Percentiles rank a stretch among this genome's conserved stretches.
phyloP scores from a whole-genome alignment of 2,113 vertebrate species.

The Gnathonemus longibarbis region DNA sequence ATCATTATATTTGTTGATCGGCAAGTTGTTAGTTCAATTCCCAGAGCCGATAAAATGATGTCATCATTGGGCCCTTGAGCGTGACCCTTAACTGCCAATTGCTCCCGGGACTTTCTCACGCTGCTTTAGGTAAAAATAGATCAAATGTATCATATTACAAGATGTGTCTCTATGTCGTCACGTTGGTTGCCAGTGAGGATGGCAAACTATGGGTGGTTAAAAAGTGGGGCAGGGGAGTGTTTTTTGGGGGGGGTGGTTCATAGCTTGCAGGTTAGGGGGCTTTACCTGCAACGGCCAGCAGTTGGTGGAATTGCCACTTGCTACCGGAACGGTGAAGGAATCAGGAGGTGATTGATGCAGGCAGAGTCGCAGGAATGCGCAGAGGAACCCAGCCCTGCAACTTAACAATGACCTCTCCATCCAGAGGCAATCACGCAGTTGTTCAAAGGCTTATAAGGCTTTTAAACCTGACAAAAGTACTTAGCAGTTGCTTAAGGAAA shows the following conservation, averaged over 20 bases:
- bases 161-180: not conserved
- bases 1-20: no score
- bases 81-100: not conserved
- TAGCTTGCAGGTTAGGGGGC: not conserved
- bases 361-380: conserved; percentile 29
- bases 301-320: not conserved
- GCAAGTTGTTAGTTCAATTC: not conserved
- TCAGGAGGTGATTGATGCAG: conserved; percentile 11
- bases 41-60: not conserved
- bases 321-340: not conserved
- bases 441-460: conserved; percentile 65
- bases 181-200: not conserved
- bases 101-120: not conserved
- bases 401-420: conserved; percentile 32
- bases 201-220: not conserved
- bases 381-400: conserved; percentile 45
- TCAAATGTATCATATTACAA: not conserved
- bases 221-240: not conserved
- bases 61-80: not conserved
- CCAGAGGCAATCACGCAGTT: conserved; percentile 40
- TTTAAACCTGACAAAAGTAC: conserved; percentile 65
- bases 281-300: not conserved
- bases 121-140: not conserved
- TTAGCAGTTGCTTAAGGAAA: conserved; percentile 70
- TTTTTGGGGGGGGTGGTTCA: not conserved